Conservation (phyloP, 2,797 vertebrate genomes). For the Petrocephalus sullivani region DNA sequence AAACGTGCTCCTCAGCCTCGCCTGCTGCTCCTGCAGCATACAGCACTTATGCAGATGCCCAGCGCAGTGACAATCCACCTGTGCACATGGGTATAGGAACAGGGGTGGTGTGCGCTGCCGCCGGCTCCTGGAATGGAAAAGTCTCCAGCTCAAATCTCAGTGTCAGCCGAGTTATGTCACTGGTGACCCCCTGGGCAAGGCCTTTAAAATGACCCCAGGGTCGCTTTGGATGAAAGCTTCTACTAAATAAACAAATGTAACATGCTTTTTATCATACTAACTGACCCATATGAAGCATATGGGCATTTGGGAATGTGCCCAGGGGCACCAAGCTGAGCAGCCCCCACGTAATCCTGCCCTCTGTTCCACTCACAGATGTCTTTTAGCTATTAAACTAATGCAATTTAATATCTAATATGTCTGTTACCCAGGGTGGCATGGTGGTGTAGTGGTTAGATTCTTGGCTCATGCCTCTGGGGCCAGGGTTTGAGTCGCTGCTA, state of each 20-base stretch:
- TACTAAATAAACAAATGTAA: background rate
- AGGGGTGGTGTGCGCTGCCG: background rate
- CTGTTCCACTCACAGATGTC: too few species aligned
- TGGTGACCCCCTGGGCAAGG: background rate
- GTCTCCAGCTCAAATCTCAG: background rate
- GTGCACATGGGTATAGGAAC: background rate
- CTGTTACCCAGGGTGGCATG: too few species aligned
- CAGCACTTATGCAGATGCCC: background rate
- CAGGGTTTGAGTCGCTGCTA: background rate
- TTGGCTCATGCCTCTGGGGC: too few species aligned
- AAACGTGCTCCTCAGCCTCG: background rate
- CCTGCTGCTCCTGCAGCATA: background rate
- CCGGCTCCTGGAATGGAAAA: background rate
- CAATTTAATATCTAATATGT: too few species aligned
- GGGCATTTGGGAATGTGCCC: background rate
- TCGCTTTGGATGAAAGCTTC: background rate
- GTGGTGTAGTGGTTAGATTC: too few species aligned
- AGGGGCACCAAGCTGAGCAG: too few species aligned
- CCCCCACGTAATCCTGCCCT: too few species aligned
- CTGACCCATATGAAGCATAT: background rate
- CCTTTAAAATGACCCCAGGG: background rate
- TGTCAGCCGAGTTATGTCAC: background rate
- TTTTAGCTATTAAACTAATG: too few species aligned
- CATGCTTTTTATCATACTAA: background rate
- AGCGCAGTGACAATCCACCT: background rate